Evolutionary conservation across 2,113 vertebrate species (phyloP).

Genomic region (Chiloscyllium plagiosum): DNA sequence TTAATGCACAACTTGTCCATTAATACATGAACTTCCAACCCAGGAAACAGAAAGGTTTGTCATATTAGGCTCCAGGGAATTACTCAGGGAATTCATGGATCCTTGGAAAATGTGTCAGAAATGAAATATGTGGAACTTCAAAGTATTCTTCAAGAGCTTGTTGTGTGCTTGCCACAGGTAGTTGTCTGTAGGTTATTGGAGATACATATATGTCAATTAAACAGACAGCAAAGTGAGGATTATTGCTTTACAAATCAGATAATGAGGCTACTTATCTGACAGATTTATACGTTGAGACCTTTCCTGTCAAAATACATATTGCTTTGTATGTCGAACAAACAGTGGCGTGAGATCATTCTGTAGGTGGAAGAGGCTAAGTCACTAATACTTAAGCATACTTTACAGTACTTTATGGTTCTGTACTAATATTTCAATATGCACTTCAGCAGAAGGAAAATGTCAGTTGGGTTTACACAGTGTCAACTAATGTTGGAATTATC

Average conservation of each 20-base stretch:
- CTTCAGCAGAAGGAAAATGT: slow-evolving; percentile 1
- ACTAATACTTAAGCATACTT: slow-evolving; percentile 10
- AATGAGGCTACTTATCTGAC: background rate
- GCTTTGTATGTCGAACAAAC: slow-evolving; percentile 1
- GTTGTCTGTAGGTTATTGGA: background rate
- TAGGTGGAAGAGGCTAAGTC: background rate
- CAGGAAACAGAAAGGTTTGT: background rate
- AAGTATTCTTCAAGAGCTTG: background rate
- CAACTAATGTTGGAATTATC: slow-evolving; percentile 24
- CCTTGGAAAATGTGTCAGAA: background rate
- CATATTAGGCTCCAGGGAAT: background rate
- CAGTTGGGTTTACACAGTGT: slow-evolving; percentile 14
- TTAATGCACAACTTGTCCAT: background rate
- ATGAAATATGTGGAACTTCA: background rate
- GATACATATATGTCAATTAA: background rate
- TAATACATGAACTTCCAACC: background rate
- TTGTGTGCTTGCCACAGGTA: background rate
- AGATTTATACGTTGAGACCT: background rate
- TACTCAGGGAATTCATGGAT: background rate
- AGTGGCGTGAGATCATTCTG: background rate
- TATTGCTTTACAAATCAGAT: background rate
- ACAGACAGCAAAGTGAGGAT: background rate
- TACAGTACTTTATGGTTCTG: background rate
- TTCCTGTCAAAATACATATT: background rate
- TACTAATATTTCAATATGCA: slow-evolving; percentile 23